phyloP scores from a whole-genome alignment of 2,113 vertebrate genomes.

The Podilymbus podiceps region DNA sequence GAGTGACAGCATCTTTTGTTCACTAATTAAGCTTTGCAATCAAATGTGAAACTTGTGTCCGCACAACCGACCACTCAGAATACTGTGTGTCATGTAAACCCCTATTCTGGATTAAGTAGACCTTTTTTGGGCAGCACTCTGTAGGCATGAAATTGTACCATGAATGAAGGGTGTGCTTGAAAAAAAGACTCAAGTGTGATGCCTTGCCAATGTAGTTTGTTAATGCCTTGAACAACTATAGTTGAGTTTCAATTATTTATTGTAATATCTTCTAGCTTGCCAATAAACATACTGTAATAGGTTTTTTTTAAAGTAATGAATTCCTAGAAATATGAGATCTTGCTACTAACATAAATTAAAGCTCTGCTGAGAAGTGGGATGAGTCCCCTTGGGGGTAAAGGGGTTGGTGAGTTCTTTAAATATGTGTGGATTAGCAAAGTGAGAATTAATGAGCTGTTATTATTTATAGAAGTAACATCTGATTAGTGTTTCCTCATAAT shows the following conservation, averaged over 20 bases:
- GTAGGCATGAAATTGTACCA: not conserved
- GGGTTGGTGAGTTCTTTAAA: slow-evolving; percentile 13
- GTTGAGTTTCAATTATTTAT: slow-evolving; percentile 48
- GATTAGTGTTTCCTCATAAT: slow-evolving; percentile 7
- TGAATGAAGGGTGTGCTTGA: not conserved
- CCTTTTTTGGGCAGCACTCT: not conserved
- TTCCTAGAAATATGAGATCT: slow-evolving; percentile 41
- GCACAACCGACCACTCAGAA: not conserved
- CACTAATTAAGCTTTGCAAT: not conserved
- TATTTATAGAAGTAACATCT: slow-evolving; percentile 63
- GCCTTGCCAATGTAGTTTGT: slow-evolving; percentile 19
- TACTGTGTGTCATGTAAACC: not conserved
- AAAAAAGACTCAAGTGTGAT: not conserved
- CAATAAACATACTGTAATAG: slow-evolving; percentile 27
- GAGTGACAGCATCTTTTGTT: not conserved
- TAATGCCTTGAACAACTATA: slow-evolving; percentile 22
- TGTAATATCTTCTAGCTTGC: slow-evolving; percentile 24
- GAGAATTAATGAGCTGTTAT: slow-evolving; percentile 55
- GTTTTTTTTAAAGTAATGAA: slow-evolving; percentile 28
- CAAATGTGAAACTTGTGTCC: not conserved
- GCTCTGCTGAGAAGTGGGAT: slow-evolving; percentile 29
- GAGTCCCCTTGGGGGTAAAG: not conserved
- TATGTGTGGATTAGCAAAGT: slow-evolving; percentile 39
- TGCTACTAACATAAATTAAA: slow-evolving; percentile 34
- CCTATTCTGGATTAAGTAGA: not conserved